Evolutionary conservation across 64 coral and sea anemone genomes (phyloP).

Genomic region (Hydrozoanthus tunicans): DNA sequence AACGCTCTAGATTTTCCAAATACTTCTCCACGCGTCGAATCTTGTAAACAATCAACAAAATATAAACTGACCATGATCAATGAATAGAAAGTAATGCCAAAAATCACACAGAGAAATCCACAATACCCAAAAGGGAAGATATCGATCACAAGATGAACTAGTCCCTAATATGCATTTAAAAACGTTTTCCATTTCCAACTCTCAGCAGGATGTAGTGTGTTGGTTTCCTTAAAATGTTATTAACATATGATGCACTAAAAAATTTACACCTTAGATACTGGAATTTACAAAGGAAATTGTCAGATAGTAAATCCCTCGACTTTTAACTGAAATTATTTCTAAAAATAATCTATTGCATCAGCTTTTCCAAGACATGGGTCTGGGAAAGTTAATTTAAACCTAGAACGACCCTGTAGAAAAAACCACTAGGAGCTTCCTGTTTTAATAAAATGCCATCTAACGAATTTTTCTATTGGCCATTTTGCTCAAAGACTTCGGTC

Average conservation of each 20-base stretch:
- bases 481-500: background rate
- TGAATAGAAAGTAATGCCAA: background rate
- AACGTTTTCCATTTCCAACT: slow-evolving; percentile 26
- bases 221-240: background rate
- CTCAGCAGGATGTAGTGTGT: slow-evolving; percentile 6
- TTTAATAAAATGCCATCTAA: background rate
- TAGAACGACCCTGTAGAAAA: background rate
- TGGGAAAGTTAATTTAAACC: background rate
- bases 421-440: slow-evolving; percentile 15
- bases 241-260: background rate
- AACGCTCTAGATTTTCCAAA: background rate
- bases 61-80: slow-evolving; percentile 26
- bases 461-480: background rate
- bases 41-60: slow-evolving; percentile 4
- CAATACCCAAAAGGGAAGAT: slow-evolving; percentile 54
- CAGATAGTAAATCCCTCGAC: background rate
- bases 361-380: slow-evolving; percentile 4
- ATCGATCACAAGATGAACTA: slow-evolving; percentile 30
- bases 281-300: background rate
- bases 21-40: background rate
- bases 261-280: background rate
- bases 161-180: slow-evolving; percentile 51
- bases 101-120: slow-evolving; percentile 55
- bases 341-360: background rate
- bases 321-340: background rate